Evolutionary conservation across 1,140 invertebrate genomes (phyloP).

Genomic region (Parapsyche elsis): DNA sequence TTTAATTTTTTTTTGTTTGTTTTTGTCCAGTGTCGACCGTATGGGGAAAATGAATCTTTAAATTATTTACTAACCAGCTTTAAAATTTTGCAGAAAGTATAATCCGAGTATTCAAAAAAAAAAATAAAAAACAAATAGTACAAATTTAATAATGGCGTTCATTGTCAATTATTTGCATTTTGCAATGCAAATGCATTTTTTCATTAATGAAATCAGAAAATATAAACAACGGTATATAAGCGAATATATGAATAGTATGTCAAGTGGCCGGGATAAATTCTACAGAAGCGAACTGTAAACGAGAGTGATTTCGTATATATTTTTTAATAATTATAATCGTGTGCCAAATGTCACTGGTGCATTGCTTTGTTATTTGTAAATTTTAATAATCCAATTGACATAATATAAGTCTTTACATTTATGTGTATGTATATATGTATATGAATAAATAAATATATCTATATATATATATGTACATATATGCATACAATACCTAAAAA

Average conservation of each 20-base stretch:
- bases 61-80: too few species aligned
- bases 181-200: conserved; percentile 13
- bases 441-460: conserved; percentile 47
- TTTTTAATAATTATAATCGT: conserved; percentile 35
- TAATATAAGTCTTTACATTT: conserved; percentile 39
- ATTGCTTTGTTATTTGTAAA: conserved; percentile 36
- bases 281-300: background rate
- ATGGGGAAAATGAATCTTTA: too few species aligned
- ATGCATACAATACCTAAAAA: background rate
- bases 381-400: conserved; percentile 36
- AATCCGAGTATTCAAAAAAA: background rate
- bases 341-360: conserved; percentile 37
- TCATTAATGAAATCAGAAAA: background rate
- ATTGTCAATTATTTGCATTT: background rate
- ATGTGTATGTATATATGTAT: conserved; percentile 6
- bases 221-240: too few species aligned
- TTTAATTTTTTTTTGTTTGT: background rate
- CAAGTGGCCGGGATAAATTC: background rate
- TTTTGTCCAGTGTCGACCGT: background rate
- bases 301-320: conserved; percentile 8
- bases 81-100: background rate
- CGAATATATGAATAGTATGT: background rate
- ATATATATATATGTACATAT: conserved; percentile 39
- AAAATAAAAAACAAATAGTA: background rate
- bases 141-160: background rate